Evolutionary conservation across 2,113 vertebrate genomes (phyloP).

Genomic region (Antechinus flavipes): DNA sequence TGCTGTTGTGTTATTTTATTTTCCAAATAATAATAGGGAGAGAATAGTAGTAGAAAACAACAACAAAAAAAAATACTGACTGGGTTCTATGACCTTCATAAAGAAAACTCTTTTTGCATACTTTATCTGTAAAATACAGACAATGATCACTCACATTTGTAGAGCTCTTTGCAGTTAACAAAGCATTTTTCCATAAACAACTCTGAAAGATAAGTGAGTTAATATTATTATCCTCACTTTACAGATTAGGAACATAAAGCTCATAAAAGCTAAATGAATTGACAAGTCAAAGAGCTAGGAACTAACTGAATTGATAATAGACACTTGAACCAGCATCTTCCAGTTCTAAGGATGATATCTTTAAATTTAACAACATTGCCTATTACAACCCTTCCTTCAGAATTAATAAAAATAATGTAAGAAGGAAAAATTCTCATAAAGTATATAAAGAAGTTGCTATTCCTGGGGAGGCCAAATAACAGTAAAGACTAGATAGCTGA

Average conservation of each 20-base stretch:
- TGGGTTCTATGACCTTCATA: background rate
- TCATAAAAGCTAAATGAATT: background rate
- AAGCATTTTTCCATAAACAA: background rate
- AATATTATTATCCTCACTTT: background rate
- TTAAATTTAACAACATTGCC: background rate
- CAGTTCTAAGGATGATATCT: background rate
- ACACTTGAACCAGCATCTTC: background rate
- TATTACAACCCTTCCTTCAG: background rate
- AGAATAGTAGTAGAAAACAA: background rate
- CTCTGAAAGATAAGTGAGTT: background rate
- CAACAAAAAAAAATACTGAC: background rate
- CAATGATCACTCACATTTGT: background rate
- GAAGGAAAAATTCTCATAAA: background rate
- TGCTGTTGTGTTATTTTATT: accelerated
- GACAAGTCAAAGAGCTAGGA: background rate
- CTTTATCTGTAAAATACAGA: background rate
- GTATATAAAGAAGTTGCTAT: background rate
- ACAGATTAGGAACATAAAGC: background rate
- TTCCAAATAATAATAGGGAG: background rate
- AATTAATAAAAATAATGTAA: background rate
- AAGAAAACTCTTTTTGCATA: background rate
- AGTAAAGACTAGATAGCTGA: background rate
- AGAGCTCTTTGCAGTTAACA: background rate
- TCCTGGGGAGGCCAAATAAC: background rate
- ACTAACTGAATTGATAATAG: background rate